Evolutionary conservation across 2,113 vertebrate species (phyloP).

Genomic region (Abramis brama): DNA sequence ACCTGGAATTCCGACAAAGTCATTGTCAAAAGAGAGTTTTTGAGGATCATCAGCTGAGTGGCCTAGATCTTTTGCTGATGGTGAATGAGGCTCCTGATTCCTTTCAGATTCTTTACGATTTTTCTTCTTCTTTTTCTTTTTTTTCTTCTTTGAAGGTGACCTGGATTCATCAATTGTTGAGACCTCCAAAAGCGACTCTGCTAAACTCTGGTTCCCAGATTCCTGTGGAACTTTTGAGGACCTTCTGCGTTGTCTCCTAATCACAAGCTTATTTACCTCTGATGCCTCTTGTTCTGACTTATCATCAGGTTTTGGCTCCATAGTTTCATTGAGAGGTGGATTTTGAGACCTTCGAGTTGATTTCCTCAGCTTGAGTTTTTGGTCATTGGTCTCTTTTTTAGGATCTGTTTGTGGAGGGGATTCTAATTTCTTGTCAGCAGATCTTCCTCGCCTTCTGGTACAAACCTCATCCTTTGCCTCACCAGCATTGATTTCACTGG

Average conservation of each 20-base stretch:
- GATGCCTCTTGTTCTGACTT: constrained; percentile 61
- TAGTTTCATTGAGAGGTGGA: constrained; percentile 51
- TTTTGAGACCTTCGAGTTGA: constrained; percentile 51
- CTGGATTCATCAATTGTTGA: constrained; percentile 59
- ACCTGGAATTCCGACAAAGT: constrained; percentile 68
- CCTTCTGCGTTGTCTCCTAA: constrained; percentile 67
- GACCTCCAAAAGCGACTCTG: constrained; percentile 64
- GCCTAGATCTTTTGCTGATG: constrained; percentile 51
- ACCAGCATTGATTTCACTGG: constrained; percentile 59
- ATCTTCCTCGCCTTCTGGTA: constrained; percentile 72
- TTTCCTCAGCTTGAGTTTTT: constrained; percentile 63
- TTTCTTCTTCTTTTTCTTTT: constrained; percentile 64
- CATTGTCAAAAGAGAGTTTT: constrained; percentile 55
- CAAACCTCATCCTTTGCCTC: constrained; percentile 58
- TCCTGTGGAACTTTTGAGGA: constrained; percentile 51
- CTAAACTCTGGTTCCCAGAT: constrained; percentile 54
- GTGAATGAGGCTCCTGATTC: constrained; percentile 41
- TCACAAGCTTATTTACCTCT: constrained; percentile 63
- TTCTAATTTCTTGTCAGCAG: constrained; percentile 67
- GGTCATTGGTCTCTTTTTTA: constrained; percentile 68
- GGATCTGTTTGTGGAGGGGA: constrained; percentile 55
- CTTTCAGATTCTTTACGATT: constrained; percentile 69
- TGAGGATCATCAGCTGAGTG: constrained; percentile 53
- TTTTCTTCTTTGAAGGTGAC: constrained; percentile 56
- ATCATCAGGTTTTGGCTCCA: constrained; percentile 64